phyloP scores from a whole-genome alignment of 2,888 invertebrate species.

The Drosophila setosimentum region DNA sequence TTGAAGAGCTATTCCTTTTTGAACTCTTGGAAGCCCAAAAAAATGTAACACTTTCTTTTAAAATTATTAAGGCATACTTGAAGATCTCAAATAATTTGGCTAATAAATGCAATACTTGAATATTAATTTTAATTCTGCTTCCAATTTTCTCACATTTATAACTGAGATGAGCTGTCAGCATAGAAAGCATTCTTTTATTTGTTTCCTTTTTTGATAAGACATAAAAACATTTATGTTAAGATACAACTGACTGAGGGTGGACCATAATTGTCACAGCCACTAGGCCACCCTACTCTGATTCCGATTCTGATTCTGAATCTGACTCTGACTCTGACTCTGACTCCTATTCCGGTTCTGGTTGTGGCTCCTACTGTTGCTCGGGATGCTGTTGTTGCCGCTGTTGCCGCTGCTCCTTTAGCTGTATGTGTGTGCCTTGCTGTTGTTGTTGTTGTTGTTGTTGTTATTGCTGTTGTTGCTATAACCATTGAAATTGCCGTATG shows the following conservation, averaged over 20 bases:
- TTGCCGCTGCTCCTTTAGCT: conserved; percentile 8
- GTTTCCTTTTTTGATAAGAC: not conserved
- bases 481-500: conserved; percentile 85
- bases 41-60: not conserved
- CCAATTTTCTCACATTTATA: not conserved
- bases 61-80: no score
- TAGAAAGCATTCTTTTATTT: not conserved
- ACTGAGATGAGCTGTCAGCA: not conserved
- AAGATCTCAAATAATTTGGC: not conserved
- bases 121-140: not conserved
- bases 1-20: not conserved
- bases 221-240: not conserved
- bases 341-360: not conserved
- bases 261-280: conserved; percentile 6
- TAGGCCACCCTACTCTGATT: not conserved
- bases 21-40: not conserved
- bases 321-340: not conserved
- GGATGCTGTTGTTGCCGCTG: not conserved
- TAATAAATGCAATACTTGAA: not conserved
- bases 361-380: not conserved
- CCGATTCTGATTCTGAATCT: no score
- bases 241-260: not conserved
- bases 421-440: conserved; percentile 20
- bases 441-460: conserved; percentile 43
- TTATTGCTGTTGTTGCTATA: conserved; percentile 62